A percentile compares a stretch with the other conserved stretches of the same genome.
Evolutionary conservation across 1,140 invertebrate species (phyloP).

Genomic region (Drosophila arawakana): DNA sequence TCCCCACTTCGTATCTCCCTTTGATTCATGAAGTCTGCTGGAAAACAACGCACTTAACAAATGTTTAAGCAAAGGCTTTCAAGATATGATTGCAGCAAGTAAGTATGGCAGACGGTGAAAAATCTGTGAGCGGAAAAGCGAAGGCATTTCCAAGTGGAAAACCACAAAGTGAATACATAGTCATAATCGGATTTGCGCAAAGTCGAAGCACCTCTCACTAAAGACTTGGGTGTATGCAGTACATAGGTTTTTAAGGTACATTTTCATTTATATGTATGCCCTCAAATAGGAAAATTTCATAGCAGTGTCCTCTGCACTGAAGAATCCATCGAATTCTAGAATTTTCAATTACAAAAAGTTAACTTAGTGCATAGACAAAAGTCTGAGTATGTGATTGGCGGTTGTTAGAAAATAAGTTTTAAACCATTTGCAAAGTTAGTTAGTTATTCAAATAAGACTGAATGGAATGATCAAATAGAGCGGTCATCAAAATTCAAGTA

Average conservation of each 20-base stretch:
- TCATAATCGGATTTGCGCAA: conserved; percentile 13
- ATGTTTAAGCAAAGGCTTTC: conserved; percentile 50
- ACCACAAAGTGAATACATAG: conserved; percentile 3
- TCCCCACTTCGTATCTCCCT: not conserved
- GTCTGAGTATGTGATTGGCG: too few species aligned
- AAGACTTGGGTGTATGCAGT: not conserved
- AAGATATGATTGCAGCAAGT: conserved; percentile 14
- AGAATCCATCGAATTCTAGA: too few species aligned
- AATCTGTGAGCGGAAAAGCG: not conserved
- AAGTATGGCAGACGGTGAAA: not conserved
- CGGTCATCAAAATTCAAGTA: too few species aligned
- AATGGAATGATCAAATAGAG: too few species aligned
- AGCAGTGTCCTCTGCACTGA: too few species aligned
- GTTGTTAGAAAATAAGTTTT: too few species aligned
- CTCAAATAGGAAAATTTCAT: too few species aligned
- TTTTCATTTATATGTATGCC: too few species aligned
- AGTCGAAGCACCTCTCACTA: not conserved
- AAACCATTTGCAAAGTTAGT: too few species aligned
- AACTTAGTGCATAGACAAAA: too few species aligned
- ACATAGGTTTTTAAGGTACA: not conserved
- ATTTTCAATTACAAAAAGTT: too few species aligned
- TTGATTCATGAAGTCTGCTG: conserved; percentile 37
- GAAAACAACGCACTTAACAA: conserved; percentile 72
- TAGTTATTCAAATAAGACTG: too few species aligned
- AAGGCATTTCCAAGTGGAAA: conserved; percentile 4